A percentile compares a stretch with the other conserved stretches of the same genome.
Conservation (phyloP, 1,140 invertebrate genomes). For the Trichoplusia ni region DNA sequence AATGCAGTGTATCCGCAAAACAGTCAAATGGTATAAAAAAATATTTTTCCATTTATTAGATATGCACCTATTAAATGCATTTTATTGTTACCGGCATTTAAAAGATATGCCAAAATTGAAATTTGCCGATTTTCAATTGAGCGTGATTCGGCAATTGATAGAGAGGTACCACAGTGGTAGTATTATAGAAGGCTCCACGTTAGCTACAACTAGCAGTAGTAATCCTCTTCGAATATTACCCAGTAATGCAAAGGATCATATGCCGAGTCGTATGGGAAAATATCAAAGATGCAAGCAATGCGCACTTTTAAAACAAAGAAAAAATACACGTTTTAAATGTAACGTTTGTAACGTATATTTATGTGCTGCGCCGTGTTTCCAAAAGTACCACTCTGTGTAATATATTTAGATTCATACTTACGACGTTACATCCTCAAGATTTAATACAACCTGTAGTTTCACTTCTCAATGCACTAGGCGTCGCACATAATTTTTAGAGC, state of each 20-base stretch:
- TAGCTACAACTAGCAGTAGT: slow-evolving; percentile 9
- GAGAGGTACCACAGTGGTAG: not conserved
- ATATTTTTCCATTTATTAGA: not conserved
- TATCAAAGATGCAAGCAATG: slow-evolving; percentile 22
- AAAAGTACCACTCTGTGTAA: slow-evolving; percentile 22
- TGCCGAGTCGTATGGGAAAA: slow-evolving; percentile 12
- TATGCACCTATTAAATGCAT: not conserved
- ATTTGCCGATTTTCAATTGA: not conserved
- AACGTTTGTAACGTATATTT: slow-evolving; percentile 22
- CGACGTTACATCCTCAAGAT: too few relatives aligned
- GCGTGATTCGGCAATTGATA: not conserved
- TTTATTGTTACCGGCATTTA: not conserved
- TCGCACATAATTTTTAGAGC: too few relatives aligned
- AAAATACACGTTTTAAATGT: slow-evolving; percentile 19
- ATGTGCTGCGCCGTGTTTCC: slow-evolving; percentile 23
- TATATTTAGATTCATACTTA: too few relatives aligned
- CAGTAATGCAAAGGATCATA: slow-evolving; percentile 10
- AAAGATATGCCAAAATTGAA: not conserved
- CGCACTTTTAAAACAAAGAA: slow-evolving; percentile 12
- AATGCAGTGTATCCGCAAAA: not conserved
- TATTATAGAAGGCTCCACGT: slow-evolving; percentile 3
- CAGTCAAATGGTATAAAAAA: too few relatives aligned
- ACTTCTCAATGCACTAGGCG: too few relatives aligned
- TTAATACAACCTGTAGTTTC: too few relatives aligned
- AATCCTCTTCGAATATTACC: slow-evolving; percentile 17